Conservation (phyloP, 2,797 vertebrate species). For the Hylomyscus alleni region DNA sequence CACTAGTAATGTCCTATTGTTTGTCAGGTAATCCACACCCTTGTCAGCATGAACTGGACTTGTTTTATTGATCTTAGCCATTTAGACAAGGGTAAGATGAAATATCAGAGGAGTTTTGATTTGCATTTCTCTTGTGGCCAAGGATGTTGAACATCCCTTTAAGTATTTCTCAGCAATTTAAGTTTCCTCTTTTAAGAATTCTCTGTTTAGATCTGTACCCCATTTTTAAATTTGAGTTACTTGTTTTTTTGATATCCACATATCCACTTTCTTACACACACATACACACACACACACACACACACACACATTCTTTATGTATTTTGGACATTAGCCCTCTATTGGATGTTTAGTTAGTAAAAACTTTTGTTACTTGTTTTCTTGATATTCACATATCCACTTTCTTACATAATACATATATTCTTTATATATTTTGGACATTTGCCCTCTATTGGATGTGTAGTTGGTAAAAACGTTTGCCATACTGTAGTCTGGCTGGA, state of each 20-base stretch:
- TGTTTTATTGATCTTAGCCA: background rate
- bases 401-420: too few species aligned
- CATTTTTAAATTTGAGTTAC: background rate
- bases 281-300: too few species aligned
- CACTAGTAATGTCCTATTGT: background rate
- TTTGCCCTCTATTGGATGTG: background rate
- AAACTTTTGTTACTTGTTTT: too few species aligned
- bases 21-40: background rate
- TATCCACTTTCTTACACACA: too few species aligned
- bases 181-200: background rate
- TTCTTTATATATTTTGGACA: background rate
- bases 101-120: background rate
- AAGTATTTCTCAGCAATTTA: background rate
- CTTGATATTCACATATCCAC: too few species aligned
- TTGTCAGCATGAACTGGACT: background rate
- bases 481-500: background rate
- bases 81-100: background rate
- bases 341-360: too few species aligned
- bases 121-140: background rate
- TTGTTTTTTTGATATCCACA: background rate
- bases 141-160: background rate
- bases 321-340: too few species aligned
- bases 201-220: background rate
- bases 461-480: background rate
- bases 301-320: too few species aligned